phyloP scores from a whole-genome alignment of 2,797 vertebrate species.

The Coregonus sp. region DNA sequence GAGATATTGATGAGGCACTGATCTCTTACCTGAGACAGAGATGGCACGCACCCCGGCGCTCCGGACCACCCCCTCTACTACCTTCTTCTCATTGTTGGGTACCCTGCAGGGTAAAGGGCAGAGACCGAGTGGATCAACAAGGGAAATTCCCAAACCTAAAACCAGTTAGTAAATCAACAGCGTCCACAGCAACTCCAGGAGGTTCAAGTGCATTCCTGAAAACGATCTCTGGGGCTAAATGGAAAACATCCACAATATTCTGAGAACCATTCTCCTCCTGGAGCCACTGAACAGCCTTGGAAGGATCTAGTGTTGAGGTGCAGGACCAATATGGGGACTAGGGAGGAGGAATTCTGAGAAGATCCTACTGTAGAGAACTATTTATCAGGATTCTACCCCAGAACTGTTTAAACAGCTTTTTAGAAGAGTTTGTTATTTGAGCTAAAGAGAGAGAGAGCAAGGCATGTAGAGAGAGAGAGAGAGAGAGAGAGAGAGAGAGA shows the following conservation, averaged over 20 bases:
- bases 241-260: not conserved
- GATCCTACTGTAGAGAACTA: no score
- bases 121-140: not conserved
- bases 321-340: constrained; percentile 51
- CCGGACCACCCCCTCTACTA: constrained; percentile 76
- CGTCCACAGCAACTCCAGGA: not conserved
- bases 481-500: no score
- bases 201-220: not conserved
- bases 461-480: no score
- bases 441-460: not conserved
- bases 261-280: not conserved
- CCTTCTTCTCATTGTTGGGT: constrained; percentile 90
- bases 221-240: not conserved
- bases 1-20: not conserved
- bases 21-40: constrained; percentile 91
- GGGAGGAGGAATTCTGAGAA: not conserved
- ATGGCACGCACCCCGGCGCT: constrained; percentile 87
- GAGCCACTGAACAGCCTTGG: constrained; percentile 48
- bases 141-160: not conserved
- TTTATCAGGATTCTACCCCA: no score
- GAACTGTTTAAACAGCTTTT: no score
- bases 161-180: not conserved
- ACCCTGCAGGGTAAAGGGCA: constrained; percentile 72
- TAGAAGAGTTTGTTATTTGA: not conserved
- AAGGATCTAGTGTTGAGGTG: constrained; percentile 44